These are phyloP conservation scores for Lycorma delicatula DNA, from an alignment of 1,140 invertebrate genomes.

Conservation along the genomic window DNA sequence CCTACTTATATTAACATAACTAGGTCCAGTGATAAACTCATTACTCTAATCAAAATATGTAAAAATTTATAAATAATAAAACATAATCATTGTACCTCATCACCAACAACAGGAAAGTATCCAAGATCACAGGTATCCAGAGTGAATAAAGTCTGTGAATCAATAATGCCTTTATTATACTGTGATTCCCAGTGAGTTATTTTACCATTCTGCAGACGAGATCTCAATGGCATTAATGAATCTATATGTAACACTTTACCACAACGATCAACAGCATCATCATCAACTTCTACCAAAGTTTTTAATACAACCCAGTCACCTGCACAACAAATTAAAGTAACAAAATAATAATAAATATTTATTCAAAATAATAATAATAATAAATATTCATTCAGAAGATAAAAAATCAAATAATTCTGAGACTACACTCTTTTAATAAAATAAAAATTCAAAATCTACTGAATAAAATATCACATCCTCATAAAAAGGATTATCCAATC, in stretches of 20 bases:
- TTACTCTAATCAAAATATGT: no score
- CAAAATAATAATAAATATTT: no score
- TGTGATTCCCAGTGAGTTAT: slow-evolving; percentile 45
- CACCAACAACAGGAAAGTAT: slow-evolving; percentile 44
- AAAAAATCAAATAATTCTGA: no score
- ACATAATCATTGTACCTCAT: no score
- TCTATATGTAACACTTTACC: slow-evolving; percentile 1
- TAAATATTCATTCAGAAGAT: no score
- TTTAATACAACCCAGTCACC: slow-evolving; percentile 56
- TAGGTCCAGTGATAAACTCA: no score
- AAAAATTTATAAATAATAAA: no score
- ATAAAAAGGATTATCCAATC: no score
- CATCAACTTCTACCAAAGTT: slow-evolving; percentile 42
- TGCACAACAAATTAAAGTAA: not conserved
- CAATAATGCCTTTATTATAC: slow-evolving; percentile 40
- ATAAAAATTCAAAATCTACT: no score
- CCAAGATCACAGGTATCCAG: slow-evolving; percentile 42
- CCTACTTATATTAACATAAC: not conserved
- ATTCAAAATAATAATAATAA: no score
- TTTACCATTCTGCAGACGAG: slow-evolving; percentile 40
- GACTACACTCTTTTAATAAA: no score
- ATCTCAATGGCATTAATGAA: slow-evolving; percentile 42
- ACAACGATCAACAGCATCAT: slow-evolving; percentile 31
- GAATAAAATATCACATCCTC: no score
- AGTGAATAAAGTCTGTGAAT: slow-evolving; percentile 47